phyloP scores from a whole-genome alignment of 2,888 invertebrate genomes.

The Aspidiotus rigidus region DNA sequence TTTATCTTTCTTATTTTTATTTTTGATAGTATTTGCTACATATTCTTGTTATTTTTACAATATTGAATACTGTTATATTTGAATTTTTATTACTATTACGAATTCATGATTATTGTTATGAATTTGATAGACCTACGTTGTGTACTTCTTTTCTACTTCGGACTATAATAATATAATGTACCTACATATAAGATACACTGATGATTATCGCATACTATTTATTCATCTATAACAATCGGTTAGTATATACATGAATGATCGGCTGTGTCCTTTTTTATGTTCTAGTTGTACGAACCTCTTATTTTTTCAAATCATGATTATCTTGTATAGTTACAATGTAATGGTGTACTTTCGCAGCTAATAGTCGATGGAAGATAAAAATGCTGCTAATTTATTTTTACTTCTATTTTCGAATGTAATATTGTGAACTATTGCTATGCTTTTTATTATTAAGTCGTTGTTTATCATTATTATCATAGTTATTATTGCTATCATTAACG shows the following conservation, averaged over 20 bases:
- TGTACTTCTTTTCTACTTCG: too few relatives aligned
- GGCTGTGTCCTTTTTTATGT: slow-evolving; percentile 29
- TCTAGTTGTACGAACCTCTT: slow-evolving; percentile 9
- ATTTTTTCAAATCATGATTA: background rate
- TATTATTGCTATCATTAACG: too few relatives aligned
- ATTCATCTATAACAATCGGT: slow-evolving; percentile 20
- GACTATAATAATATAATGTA: too few relatives aligned
- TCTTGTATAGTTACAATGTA: too few relatives aligned
- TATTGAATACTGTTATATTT: background rate
- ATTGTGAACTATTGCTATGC: too few relatives aligned
- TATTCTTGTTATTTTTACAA: background rate
- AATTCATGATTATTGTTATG: background rate
- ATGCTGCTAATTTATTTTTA: too few relatives aligned
- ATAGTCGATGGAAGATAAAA: too few relatives aligned
- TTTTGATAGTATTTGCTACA: background rate
- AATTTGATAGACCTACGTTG: background rate
- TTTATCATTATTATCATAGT: too few relatives aligned
- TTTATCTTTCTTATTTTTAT: slow-evolving; percentile 9
- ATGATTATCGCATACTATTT: background rate
- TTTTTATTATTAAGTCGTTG: too few relatives aligned
- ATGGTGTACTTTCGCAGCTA: too few relatives aligned
- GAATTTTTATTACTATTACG: background rate
- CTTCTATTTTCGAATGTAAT: too few relatives aligned
- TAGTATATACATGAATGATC: slow-evolving; percentile 28
- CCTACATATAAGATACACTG: too few relatives aligned